Base-by-base conservation (phyloP, 2,113 vertebrate genomes). In the Aramus guarauna region DNA sequence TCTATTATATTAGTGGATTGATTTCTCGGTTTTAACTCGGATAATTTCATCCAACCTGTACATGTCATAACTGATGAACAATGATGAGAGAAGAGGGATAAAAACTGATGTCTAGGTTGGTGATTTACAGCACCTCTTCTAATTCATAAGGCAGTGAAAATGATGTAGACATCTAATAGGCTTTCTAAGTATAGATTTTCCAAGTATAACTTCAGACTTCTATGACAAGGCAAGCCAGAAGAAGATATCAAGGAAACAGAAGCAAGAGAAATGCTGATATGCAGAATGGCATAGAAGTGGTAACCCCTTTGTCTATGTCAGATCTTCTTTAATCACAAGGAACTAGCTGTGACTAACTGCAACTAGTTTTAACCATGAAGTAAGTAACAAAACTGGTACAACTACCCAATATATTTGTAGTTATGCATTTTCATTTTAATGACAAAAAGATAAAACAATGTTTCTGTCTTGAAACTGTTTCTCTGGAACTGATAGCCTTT, bases 101-200 rank as follows among this genome's bases (percentile, higher is more conserved):
- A 95, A 84, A 92, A 48, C 12, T 67, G 43, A 59, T 53, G 10
- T 86, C 73, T 63, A 74, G 20, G 29, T 34, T 78, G 39, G 64
- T 77, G 73, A 94, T 91, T 82, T 87, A 91, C 73, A 52, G 69
- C 27, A 84, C 60, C 60, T 95, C 62, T 76, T 85, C 74, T 85
- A 64, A 79, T 83, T 92, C 58, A 60, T 85, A 64, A 85, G 45
- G 53, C 15, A 5, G 47, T 60, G 66, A 95, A 80, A 89, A 89
- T 62, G 12, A 87, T 79, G n/a, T 63, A 63, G 78, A 79, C n/a
- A 39, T 73, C 85, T 92, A 88, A 90, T 58, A 90, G 34, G 32
- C 34, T 95, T 92, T 96, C 71, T 90, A 90, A 96, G 55, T 88
- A 93, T 80, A 92, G 85, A 73, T 52, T 76, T 94, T 94, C 88